A percentile compares a stretch with the other conserved stretches of the same genome.
Evolutionary conservation across 1,140 invertebrate genomes (phyloP).

Genomic region (Steinernema khuongi): DNA sequence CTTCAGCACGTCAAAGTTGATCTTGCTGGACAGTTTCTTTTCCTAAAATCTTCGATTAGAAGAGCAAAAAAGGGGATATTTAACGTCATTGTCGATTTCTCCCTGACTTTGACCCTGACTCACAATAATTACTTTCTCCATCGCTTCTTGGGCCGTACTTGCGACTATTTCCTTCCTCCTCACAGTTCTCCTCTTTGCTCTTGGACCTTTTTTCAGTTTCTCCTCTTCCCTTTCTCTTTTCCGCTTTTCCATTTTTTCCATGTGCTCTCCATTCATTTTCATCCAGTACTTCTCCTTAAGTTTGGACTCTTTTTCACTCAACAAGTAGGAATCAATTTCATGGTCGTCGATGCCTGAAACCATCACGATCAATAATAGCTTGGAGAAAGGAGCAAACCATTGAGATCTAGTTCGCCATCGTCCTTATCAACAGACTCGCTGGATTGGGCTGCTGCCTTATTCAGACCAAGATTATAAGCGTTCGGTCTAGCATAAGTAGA

Average conservation of each 20-base stretch:
- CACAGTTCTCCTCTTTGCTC: constrained; percentile 16
- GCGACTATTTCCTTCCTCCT: constrained; percentile 41
- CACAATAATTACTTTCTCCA: constrained; percentile 51
- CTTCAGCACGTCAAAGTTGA: constrained; percentile 92
- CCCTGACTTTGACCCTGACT: background rate
- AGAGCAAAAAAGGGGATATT: background rate
- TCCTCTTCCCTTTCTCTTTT: constrained; percentile 43
- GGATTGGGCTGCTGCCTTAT: background rate
- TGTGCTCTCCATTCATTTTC: constrained; percentile 46
- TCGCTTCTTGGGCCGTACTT: constrained; percentile 48
- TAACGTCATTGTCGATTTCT: background rate
- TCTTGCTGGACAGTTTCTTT: constrained; percentile 89
- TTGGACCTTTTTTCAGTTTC: constrained; percentile 26
- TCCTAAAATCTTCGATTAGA: constrained; percentile 38
- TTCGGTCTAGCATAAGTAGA: constrained; percentile 40
- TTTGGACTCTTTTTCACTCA: constrained; percentile 44
- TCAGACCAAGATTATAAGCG: constrained; percentile 42
- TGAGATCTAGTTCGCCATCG: constrained; percentile 45
- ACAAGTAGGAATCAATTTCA: constrained; percentile 56
- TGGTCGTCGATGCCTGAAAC: constrained; percentile 50
- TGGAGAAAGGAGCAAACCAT: constrained; percentile 32
- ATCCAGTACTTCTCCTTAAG: constrained; percentile 54
- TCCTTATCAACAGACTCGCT: constrained; percentile 6
- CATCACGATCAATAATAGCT: background rate
- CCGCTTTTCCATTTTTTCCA: constrained; percentile 45